A percentile compares a stretch with the other conserved stretches of the same genome.
Evolutionary conservation across 2,888 invertebrate genomes (phyloP).

Genomic region (Helobdella robusta): DNA sequence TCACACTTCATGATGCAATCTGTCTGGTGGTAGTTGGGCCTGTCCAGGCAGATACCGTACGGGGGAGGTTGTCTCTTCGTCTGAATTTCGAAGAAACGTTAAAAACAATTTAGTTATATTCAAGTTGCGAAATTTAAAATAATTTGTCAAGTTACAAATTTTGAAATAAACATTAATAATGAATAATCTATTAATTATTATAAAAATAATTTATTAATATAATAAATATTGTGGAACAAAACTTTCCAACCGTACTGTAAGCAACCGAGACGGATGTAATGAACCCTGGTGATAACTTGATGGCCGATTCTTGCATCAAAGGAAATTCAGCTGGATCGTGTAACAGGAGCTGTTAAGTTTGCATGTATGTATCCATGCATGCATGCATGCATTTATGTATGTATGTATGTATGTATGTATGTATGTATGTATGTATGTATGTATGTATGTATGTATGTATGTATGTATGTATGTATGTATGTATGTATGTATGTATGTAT

Average conservation of each 20-base stretch:
- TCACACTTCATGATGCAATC: conserved; percentile 22
- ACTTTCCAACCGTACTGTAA: conserved; percentile 10
- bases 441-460: conserved; percentile 2
- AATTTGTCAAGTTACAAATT: neutral
- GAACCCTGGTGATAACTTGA: conserved; percentile 20
- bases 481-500: conserved; percentile 2
- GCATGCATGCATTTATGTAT: neutral
- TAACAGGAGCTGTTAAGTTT: conserved; percentile 13
- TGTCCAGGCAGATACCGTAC: conserved; percentile 16
- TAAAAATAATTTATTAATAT: neutral
- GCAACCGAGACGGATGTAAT: conserved; percentile 21
- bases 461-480: conserved; percentile 2
- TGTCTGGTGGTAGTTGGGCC: conserved; percentile 16
- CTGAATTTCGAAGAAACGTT: conserved; percentile 2
- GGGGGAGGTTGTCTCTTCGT: conserved; percentile 21
- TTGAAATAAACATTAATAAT: neutral
- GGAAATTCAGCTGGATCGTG: conserved; percentile 22
- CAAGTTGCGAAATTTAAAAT: too few species aligned
- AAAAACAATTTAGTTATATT: too few species aligned
- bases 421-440: conserved; percentile 2
- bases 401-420: conserved; percentile 5
- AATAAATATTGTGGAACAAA: neutral
- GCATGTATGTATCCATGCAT: neutral
- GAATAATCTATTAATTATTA: neutral
- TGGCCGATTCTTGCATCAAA: conserved; percentile 21